Percentiles rank a stretch among this genome's conserved stretches.
Evolutionary conservation across 1,140 invertebrate genomes (phyloP).

Genomic region (Leptonema lineaticorne): DNA sequence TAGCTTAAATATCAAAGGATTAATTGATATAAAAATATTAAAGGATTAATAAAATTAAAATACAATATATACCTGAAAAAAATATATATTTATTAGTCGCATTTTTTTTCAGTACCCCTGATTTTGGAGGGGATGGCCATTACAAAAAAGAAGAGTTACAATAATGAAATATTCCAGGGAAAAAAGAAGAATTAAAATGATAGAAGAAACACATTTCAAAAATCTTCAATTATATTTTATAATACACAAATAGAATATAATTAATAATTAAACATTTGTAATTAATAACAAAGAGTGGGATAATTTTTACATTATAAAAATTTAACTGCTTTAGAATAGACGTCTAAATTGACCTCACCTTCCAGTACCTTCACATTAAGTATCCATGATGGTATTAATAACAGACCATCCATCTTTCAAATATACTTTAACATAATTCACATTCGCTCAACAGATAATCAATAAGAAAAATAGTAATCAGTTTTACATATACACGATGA

Average conservation of each 20-base stretch:
- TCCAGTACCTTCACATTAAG: too few relatives aligned
- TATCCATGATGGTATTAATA: too few relatives aligned
- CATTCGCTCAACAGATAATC: too few relatives aligned
- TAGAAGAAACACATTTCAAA: neutral
- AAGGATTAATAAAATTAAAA: slow-evolving; percentile 23
- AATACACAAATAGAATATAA: neutral
- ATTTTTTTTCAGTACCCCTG: slow-evolving; percentile 38
- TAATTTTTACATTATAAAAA: too few relatives aligned
- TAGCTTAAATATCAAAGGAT: too few relatives aligned
- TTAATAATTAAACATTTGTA: neutral
- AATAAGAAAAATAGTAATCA: too few relatives aligned
- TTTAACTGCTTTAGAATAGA: too few relatives aligned
- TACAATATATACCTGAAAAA: slow-evolving; percentile 35
- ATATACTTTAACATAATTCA: too few relatives aligned
- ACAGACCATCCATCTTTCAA: too few relatives aligned
- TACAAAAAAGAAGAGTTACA: slow-evolving; percentile 21
- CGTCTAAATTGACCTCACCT: too few relatives aligned
- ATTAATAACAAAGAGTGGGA: neutral
- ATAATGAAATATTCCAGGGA: neutral
- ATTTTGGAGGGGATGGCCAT: slow-evolving; percentile 39
- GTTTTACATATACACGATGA: too few relatives aligned
- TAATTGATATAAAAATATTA: too few relatives aligned
- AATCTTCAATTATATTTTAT: neutral
- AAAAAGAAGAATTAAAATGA: neutral
- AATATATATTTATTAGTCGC: slow-evolving; percentile 37